These are phyloP conservation scores for Drosophila melanica DNA, from an alignment of 1,140 invertebrate species.

Conservation along the genomic window DNA sequence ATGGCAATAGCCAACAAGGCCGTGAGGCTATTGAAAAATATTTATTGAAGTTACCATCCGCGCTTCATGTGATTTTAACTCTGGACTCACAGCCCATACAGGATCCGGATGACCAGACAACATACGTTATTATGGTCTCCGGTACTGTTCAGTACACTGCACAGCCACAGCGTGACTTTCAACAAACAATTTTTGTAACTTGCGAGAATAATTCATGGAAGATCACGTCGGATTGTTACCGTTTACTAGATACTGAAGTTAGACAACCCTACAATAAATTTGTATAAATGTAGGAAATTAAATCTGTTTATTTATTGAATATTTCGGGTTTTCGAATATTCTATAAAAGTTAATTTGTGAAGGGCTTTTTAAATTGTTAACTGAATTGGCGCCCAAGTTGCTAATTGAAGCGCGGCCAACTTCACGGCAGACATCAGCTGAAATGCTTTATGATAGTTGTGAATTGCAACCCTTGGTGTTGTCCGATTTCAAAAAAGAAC, in stretches of 20 bases:
- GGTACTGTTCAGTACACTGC: slow-evolving; percentile 89
- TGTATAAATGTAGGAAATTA: no score
- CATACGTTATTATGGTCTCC: slow-evolving; percentile 89
- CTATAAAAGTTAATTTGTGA: no score
- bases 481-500: no score
- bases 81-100: slow-evolving; percentile 92
- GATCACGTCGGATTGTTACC: slow-evolving; percentile 92
- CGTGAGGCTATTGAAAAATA: slow-evolving; percentile 92
- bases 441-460: no score
- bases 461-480: no score
- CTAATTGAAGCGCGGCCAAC: no score
- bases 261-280: no score
- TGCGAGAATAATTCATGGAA: slow-evolving; percentile 94
- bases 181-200: slow-evolving; percentile 93
- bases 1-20: slow-evolving; percentile 91
- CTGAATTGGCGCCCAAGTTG: no score
- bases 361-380: no score
- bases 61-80: slow-evolving; percentile 87
- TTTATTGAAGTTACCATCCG: slow-evolving; percentile 89
- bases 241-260: slow-evolving; percentile 48
- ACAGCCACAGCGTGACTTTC: slow-evolving; percentile 87
- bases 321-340: no score
- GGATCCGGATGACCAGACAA: slow-evolving; percentile 88
- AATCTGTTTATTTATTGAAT: no score
- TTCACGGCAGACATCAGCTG: no score